Conservation (phyloP, 2,113 vertebrate species). For the Scatophagus argus region DNA sequence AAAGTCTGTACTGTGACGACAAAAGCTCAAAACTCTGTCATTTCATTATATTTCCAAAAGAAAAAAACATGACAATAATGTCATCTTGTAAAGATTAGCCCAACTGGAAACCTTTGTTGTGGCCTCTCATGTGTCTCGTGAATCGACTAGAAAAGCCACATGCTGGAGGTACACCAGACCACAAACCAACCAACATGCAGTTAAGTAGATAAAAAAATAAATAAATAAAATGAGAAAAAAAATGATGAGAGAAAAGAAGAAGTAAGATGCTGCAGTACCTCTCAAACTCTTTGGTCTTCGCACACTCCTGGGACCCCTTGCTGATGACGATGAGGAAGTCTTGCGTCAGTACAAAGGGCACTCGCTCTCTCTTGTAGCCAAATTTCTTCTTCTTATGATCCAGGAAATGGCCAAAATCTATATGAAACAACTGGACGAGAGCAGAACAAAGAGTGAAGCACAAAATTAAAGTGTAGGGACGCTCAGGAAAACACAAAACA, state of each 20-base stretch:
- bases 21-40: not conserved
- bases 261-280: conserved; percentile 82
- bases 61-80: too few species aligned
- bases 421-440: conserved; percentile 93
- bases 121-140: not conserved
- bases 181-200: not conserved
- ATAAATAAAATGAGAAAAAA: not conserved
- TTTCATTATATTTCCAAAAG: not conserved
- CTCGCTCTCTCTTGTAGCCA: conserved; percentile 98
- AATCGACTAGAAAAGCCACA: not conserved
- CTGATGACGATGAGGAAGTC: conserved; percentile 99
- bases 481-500: too few species aligned
- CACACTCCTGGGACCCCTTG: conserved; percentile 97
- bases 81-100: too few species aligned
- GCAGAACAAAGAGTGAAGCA: conserved; percentile 27
- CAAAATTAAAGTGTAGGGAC: not conserved
- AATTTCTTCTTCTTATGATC: conserved; percentile 99
- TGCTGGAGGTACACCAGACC: not conserved
- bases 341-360: conserved; percentile 97
- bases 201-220: not conserved
- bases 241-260: not conserved
- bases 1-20: too few species aligned
- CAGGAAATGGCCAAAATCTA: conserved; percentile 98
- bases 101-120: not conserved
- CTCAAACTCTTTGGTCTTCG: conserved; percentile 98